Base-by-base conservation (phyloP, 2,888 invertebrate species). In the Scaeva pyrastri region DNA sequence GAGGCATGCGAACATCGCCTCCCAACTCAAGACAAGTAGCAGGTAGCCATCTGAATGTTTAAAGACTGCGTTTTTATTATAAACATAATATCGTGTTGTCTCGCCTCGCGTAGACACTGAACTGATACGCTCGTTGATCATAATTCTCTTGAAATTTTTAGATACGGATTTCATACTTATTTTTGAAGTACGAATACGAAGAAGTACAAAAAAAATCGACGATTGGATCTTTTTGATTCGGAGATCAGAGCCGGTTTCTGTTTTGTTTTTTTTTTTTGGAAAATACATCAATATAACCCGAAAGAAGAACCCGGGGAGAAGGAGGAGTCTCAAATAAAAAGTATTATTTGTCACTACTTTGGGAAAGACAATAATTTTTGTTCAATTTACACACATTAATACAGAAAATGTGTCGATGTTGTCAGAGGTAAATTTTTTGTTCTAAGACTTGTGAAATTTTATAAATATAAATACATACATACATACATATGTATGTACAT, bases 351-450 rank as follows among this genome's bases (percentile, higher is more conserved):
- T 45, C 16, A 45, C 43, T 45, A n/a, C 21, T 39, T 58, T 71
- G 52, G 52, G 39, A n/a, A 68, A 60, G 31, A 60, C 36, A 70
- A 52, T 52, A 14, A 52, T 52, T 52, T 52, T 39, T 11, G 11
- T 39, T 52, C 23, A 21, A 7, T 52, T 14, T 43, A 16, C 10
- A 16, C 8, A n/a, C 31, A 31, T 31, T 31, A 31, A 31, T 19
- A 72, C 39, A 76, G 66, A 89, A 90, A 90, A 93, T 92, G 92
- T 91, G 92, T 89, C 91, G 92, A 89, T 92, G 91, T 88, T 91
- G 90, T 88, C 91, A 91, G 89, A 92, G 89, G 92, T 92, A 90
- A 91, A 91, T 89, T 64, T 64, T 52, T 52, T 39, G 39, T 39
- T 10, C 11, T 39, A 2, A 39, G 23, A 50, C 41, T 14, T 41